phyloP scores from a whole-genome alignment of 2,888 invertebrate genomes.

The Pantelozetes paolii region DNA sequence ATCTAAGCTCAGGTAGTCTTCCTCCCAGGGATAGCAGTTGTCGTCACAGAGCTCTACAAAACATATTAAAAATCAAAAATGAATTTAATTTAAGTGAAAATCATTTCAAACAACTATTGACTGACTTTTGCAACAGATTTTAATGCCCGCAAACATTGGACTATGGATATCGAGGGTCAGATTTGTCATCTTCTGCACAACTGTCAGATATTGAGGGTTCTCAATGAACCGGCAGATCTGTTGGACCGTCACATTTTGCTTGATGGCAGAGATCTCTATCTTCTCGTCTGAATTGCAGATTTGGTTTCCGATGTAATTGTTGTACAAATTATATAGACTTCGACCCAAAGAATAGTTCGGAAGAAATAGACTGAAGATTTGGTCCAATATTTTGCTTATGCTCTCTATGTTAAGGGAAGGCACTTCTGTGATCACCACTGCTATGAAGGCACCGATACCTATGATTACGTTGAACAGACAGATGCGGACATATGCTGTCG shows the following conservation, averaged over 20 bases:
- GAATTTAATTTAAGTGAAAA: background rate
- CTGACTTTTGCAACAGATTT: slow-evolving; percentile 47
- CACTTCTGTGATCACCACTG: slow-evolving; percentile 64
- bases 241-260: too few relatives aligned
- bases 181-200: background rate
- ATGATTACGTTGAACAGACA: slow-evolving; percentile 62
- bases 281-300: slow-evolving; percentile 55
- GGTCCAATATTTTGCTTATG: slow-evolving; percentile 61
- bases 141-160: slow-evolving; percentile 27
- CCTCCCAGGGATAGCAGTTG: slow-evolving; percentile 52
- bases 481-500: slow-evolving; percentile 45
- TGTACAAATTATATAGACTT: slow-evolving; percentile 54
- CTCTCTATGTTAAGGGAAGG: slow-evolving; percentile 61
- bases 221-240: too few relatives aligned
- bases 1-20: slow-evolving; percentile 64
- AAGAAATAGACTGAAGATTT: slow-evolving; percentile 62
- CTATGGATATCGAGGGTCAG: too few relatives aligned
- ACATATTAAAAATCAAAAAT: background rate
- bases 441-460: slow-evolving; percentile 53
- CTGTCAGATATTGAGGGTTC: too few relatives aligned
- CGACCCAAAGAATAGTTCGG: slow-evolving; percentile 65
- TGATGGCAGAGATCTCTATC: background rate
- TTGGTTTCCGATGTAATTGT: slow-evolving; percentile 53
- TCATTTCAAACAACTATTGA: background rate
- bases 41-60: slow-evolving; percentile 50